Percentiles rank a stretch among this genome's conserved stretches.
Conservation (phyloP, 2,888 invertebrate genomes). For the Acleris sparsana region DNA sequence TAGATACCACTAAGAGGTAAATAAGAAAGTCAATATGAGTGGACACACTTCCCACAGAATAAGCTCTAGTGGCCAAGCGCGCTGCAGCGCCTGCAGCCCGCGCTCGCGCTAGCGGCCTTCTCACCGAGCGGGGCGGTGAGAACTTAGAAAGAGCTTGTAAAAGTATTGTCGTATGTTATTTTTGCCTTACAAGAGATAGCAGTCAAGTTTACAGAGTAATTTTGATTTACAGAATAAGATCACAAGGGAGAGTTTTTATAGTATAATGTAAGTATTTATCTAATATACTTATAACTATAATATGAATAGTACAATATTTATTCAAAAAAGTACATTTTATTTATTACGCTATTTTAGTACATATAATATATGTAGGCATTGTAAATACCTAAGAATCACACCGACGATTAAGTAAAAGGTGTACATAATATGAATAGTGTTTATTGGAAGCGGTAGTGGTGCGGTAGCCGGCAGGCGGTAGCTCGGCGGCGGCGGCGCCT, state of each 20-base stretch:
- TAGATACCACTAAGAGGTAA: neutral
- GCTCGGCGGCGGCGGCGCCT: neutral
- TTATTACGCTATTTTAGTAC: constrained; percentile 23
- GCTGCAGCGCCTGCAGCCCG: constrained; percentile 12
- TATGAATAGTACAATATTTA: constrained; percentile 36
- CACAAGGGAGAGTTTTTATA: constrained; percentile 60
- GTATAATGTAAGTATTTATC: constrained; percentile 31
- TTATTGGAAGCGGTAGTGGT: neutral
- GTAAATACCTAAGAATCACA: constrained; percentile 52
- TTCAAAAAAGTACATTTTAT: constrained; percentile 41
- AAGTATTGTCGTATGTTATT: constrained; percentile 68
- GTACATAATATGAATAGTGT: constrained; percentile 41
- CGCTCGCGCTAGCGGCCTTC: neutral
- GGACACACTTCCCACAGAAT: constrained; percentile 26
- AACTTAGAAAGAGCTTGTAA: constrained; percentile 56
- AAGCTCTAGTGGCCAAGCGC: constrained; percentile 37
- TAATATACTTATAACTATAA: constrained; percentile 45
- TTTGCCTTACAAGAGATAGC: constrained; percentile 58
- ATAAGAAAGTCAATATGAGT: constrained; percentile 7
- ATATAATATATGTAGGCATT: constrained; percentile 42
- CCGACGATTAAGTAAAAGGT: constrained; percentile 50
- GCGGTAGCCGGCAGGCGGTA: neutral
- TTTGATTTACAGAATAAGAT: constrained; percentile 57
- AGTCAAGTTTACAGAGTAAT: constrained; percentile 57
- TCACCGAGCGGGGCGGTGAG: constrained; percentile 48